Conservation (phyloP, 2,113 vertebrate genomes). For the Hymenochirus boettgeri region DNA sequence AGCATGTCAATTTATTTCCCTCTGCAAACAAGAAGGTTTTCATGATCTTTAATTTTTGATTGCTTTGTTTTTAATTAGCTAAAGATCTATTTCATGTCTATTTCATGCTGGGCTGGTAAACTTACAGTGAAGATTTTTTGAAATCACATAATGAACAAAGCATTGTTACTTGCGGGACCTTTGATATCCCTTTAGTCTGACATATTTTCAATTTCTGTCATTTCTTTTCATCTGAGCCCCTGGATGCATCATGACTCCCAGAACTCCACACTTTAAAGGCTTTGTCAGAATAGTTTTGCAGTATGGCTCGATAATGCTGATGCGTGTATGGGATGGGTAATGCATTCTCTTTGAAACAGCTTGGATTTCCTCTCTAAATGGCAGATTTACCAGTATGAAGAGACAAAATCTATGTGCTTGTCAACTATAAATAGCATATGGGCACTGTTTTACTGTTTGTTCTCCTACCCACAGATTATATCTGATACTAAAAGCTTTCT, state of each 20-base stretch:
- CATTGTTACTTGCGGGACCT: slow-evolving; percentile 25
- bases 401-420: slow-evolving; percentile 26
- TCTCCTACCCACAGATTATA: background rate
- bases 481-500: slow-evolving; percentile 1
- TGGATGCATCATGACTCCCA: slow-evolving; percentile 33
- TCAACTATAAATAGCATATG: background rate
- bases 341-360: slow-evolving; percentile 35
- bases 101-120: too few relatives aligned
- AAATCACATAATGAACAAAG: slow-evolving; percentile 29
- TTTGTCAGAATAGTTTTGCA: slow-evolving; percentile 36
- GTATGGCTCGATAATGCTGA: slow-evolving; percentile 30
- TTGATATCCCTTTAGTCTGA: slow-evolving; percentile 38
- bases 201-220: slow-evolving; percentile 42
- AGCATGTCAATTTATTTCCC: too few relatives aligned
- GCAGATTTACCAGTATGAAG: slow-evolving; percentile 9
- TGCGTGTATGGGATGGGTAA: slow-evolving; percentile 30
- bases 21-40: too few relatives aligned
- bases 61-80: too few relatives aligned
- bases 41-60: too few relatives aligned
- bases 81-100: too few relatives aligned
- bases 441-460: slow-evolving; percentile 1
- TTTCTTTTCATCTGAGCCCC: slow-evolving; percentile 34
- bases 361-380: slow-evolving; percentile 20
- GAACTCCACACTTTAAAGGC: slow-evolving; percentile 33
- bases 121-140: slow-evolving; percentile 17